Evolutionary conservation across 1,140 invertebrate genomes (phyloP).

Genomic region (Trachymyrmex septentrionalis): DNA sequence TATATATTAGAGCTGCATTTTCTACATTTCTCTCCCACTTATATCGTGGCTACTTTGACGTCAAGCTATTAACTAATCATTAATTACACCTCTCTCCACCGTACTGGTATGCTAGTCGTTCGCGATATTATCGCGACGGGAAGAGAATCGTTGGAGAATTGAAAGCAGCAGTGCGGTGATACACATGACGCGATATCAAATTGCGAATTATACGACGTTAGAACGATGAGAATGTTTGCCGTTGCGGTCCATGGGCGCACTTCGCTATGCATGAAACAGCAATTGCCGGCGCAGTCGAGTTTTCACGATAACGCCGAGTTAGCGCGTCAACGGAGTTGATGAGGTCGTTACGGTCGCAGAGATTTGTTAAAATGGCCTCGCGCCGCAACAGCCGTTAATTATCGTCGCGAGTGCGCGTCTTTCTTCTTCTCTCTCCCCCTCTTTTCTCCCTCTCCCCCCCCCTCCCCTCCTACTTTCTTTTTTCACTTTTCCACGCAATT

Average conservation of each 20-base stretch:
- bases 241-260: slow-evolving; percentile 39
- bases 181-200: slow-evolving; percentile 56
- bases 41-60: slow-evolving; percentile 2
- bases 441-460: no score
- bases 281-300: slow-evolving; percentile 57
- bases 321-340: slow-evolving; percentile 64
- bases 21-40: background rate
- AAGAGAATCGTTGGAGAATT: slow-evolving; percentile 48
- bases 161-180: slow-evolving; percentile 45
- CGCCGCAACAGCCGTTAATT: slow-evolving; percentile 63
- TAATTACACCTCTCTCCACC: slow-evolving; percentile 46
- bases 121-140: slow-evolving; percentile 50
- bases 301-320: slow-evolving; percentile 64
- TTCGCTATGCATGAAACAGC: slow-evolving; percentile 66
- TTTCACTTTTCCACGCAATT: slow-evolving; percentile 52
- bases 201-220: slow-evolving; percentile 57
- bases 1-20: background rate
- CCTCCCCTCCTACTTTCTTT: background rate
- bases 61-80: slow-evolving; percentile 55
- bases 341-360: slow-evolving; percentile 60
- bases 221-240: slow-evolving; percentile 61
- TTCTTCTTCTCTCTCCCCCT: background rate
- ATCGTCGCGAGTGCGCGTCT: slow-evolving; percentile 37
- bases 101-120: background rate
- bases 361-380: slow-evolving; percentile 63